Evolutionary conservation across 2,797 vertebrate species (phyloP), one percentile per base, ranked within the genome.

Genomic region (Brachyalestes nurse): DNA sequence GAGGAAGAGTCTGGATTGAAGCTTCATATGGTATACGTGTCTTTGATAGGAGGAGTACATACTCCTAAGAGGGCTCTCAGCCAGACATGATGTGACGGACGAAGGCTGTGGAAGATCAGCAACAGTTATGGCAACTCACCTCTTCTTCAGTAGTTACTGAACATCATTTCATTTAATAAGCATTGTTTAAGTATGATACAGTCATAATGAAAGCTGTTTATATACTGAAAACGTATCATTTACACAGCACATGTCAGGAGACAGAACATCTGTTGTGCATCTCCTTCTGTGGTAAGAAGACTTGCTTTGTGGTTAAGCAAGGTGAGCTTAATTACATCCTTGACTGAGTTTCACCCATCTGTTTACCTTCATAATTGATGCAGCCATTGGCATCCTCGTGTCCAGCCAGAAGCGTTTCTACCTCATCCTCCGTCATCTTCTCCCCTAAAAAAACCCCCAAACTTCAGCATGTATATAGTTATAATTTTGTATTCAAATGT

Each of bases 391-490:
- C 95, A 88, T 98, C 97, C 92, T 98, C 97, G 0, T 98, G 97
- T 72, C 96, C 97, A 0, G 95, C 95, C 90, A 98, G 90, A 72
- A 98, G 92, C 25, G 93, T 95, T 90, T 98, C 97, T 76, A 98
- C 97, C 84, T 98, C 97, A 65, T 98, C 97, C 90, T 98, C 97
- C 0, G 95, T 92, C 97, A 98, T 97, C 93, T 97, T 98, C 93
- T 98, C 97, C 76, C 97, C 96, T 97, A 85, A 4, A 80, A 77
- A 2, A 74, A 4, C 58, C 42, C 5, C 78, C 5, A 38, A 28
- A 66, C 5, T 10, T 25, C 4, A 5, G 8, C 25, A 38, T 42
- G 47, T 42, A 10, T 38, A 1, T 8, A 65, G 8, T 40, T 58
- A 8, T 58, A 62, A 38, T 25, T 34, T 2, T 53, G 0, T 14